A percentile compares a stretch with the other conserved stretches of the same genome.
Evolutionary conservation across 2,888 invertebrate genomes (phyloP).

Genomic region (Onchidella celtica): DNA sequence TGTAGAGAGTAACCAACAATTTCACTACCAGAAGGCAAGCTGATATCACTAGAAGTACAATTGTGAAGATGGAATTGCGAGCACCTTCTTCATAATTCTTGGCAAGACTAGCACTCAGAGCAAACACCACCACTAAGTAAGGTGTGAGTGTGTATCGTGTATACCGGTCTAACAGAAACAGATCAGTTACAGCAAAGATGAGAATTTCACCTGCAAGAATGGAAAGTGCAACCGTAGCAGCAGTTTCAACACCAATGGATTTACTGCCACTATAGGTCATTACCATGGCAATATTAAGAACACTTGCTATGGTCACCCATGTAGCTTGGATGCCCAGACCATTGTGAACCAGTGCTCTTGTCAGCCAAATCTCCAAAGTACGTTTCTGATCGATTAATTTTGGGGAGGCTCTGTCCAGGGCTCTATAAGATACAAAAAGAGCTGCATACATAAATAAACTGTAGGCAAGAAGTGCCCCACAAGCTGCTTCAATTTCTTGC

Average conservation of each 20-base stretch:
- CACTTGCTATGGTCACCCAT: constrained; percentile 74
- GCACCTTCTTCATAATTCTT: constrained; percentile 66
- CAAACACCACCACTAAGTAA: constrained; percentile 72
- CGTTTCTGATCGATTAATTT: constrained; percentile 60
- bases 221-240: constrained; percentile 66
- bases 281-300: constrained; percentile 74
- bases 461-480: constrained; percentile 9
- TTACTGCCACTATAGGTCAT: constrained; percentile 58
- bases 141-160: constrained; percentile 76
- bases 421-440: constrained; percentile 11
- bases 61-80: constrained; percentile 66
- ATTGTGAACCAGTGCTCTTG: constrained; percentile 73
- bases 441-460: not conserved
- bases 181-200: constrained; percentile 70
- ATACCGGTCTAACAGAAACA: constrained; percentile 69
- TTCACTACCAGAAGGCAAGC: constrained; percentile 53
- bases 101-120: constrained; percentile 67
- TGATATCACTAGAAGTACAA: constrained; percentile 61
- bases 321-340: constrained; percentile 75
- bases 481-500: constrained; percentile 52
- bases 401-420: constrained; percentile 51
- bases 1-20: constrained; percentile 53
- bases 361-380: constrained; percentile 71
- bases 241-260: constrained; percentile 47
- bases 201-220: constrained; percentile 65